Percentiles rank a stretch among this genome's conserved stretches.
phyloP scores from a whole-genome alignment of 2,888 invertebrate species.

The Cataglyphis livida region DNA sequence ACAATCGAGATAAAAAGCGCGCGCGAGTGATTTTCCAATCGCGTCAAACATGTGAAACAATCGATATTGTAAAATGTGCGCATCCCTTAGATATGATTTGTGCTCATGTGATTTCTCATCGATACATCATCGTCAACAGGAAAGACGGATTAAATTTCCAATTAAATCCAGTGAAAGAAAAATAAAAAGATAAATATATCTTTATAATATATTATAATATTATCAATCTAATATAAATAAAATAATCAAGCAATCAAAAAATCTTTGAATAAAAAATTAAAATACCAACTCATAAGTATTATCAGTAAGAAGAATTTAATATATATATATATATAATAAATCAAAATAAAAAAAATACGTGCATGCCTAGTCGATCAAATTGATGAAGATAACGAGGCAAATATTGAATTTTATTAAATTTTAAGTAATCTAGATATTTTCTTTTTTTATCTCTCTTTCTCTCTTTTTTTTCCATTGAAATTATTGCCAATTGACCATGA shows the following conservation, averaged over 20 bases:
- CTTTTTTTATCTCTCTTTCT: not conserved
- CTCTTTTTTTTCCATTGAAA: not conserved
- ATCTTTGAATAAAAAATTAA: not conserved
- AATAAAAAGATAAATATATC: not conserved
- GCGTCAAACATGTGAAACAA: conserved; percentile 2
- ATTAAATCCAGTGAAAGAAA: not conserved
- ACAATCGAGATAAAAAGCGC: not conserved
- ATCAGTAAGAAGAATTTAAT: not conserved
- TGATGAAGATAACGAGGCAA: conserved; percentile 16
- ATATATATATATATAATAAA: conserved; percentile 25
- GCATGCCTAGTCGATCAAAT: not conserved
- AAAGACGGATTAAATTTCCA: not conserved
- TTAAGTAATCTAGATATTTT: not conserved
- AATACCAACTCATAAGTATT: not conserved
- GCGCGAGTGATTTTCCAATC: not conserved
- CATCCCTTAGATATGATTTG: not conserved
- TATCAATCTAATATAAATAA: not conserved
- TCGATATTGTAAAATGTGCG: not conserved
- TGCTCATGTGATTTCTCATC: conserved; percentile 6
- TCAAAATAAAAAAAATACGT: conserved; percentile 5
- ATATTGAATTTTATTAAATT: conserved; percentile 26
- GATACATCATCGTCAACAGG: not conserved
- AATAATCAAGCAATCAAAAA: not conserved
- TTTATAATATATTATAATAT: conserved; percentile 2
- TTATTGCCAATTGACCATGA: conserved; percentile 23